A percentile compares a stretch with the other conserved stretches of the same genome.
These are phyloP conservation scores for Himalopsyche tibetana DNA, from an alignment of 2,888 invertebrate genomes.

Conservation along the genomic window DNA sequence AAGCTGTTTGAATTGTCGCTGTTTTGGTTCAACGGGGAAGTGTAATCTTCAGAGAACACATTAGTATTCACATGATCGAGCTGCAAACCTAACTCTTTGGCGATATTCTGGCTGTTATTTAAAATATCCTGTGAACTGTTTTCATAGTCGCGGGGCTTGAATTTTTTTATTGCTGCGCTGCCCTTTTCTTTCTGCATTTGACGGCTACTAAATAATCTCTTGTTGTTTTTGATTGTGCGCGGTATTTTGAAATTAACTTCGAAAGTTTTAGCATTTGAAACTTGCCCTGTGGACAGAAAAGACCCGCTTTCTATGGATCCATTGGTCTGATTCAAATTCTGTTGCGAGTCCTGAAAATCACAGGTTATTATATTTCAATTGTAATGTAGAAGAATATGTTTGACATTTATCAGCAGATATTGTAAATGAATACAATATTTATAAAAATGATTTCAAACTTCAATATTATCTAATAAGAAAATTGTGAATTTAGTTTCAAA, in stretches of 20 bases:
- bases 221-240: neutral
- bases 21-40: neutral
- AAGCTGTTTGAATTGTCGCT: neutral
- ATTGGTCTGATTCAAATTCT: neutral
- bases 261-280: neutral
- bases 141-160: neutral
- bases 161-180: neutral
- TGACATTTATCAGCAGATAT: too few relatives aligned
- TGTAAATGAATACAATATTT: too few relatives aligned
- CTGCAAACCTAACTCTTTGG: slow-evolving; percentile 1
- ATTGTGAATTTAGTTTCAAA: too few relatives aligned
- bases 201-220: neutral
- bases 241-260: neutral
- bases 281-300: neutral
- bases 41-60: neutral
- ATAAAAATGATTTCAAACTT: too few relatives aligned
- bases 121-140: neutral
- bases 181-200: neutral
- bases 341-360: neutral
- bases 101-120: neutral
- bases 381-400: too few relatives aligned
- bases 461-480: too few relatives aligned
- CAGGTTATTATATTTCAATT: too few relatives aligned
- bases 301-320: slow-evolving; percentile 14
- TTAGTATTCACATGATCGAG: neutral